A percentile compares a stretch with the other conserved stretches of the same genome.
phyloP scores from a whole-genome alignment of 2,113 vertebrate species.

The Xyrauchen texanus region DNA sequence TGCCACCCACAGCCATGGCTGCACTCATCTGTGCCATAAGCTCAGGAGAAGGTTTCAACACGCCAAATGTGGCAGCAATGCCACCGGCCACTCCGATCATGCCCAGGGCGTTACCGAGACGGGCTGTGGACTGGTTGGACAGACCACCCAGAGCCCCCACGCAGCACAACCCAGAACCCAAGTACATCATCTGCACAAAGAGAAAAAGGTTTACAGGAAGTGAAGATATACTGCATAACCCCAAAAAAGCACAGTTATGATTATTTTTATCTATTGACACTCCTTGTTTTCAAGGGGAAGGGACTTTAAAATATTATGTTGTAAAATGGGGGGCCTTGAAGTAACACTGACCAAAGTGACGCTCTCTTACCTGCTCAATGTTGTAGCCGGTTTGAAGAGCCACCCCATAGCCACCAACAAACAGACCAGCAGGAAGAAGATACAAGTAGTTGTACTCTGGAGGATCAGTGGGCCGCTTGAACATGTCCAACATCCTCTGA shows the following conservation, averaged over 20 bases:
- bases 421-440: conserved; percentile 84
- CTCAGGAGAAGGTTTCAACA: conserved; percentile 86
- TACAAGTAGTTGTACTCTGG: conserved; percentile 94
- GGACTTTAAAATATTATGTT: too few species aligned
- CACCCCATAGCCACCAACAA: conserved; percentile 89
- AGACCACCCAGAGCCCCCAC: conserved; percentile 93
- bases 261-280: too few species aligned
- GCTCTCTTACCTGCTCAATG: conserved; percentile 85
- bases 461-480: conserved; percentile 94
- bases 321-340: too few species aligned
- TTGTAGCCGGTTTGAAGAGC: conserved; percentile 85
- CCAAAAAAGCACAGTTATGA: too few species aligned
- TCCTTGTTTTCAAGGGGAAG: too few species aligned
- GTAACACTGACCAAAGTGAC: too few species aligned
- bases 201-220: conserved; percentile 6
- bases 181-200: conserved; percentile 83
- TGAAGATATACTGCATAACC: neutral
- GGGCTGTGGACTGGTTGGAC: conserved; percentile 90
- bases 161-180: conserved; percentile 93
- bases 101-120: conserved; percentile 90
- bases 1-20: conserved; percentile 95
- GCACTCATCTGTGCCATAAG: conserved; percentile 94
- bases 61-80: conserved; percentile 87
- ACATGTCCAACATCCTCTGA: conserved; percentile 98
- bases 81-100: conserved; percentile 95